A percentile compares a stretch with the other conserved stretches of the same genome.
Conservation (phyloP, 2,797 vertebrate species). For the Falco columbarius region DNA sequence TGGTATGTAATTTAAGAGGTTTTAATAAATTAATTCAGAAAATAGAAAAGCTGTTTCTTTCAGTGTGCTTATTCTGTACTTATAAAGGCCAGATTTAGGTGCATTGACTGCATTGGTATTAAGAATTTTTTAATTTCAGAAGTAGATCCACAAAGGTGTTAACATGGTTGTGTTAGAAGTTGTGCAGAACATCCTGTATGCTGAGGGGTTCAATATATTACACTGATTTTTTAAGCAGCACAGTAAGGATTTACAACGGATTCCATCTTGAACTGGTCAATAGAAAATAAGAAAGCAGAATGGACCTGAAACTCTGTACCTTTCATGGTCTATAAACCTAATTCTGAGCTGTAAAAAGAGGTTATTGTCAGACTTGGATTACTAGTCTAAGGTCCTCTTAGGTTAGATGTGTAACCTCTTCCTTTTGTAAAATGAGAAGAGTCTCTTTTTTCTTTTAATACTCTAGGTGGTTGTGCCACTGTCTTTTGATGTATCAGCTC, state of each 20-base stretch:
- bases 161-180: neutral
- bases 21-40: conserved; percentile 55
- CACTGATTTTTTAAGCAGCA: neutral
- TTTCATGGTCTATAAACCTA: neutral
- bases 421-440: neutral
- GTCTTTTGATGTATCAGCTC: neutral
- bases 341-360: neutral
- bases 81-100: conserved; percentile 44
- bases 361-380: neutral
- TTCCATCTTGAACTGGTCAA: neutral
- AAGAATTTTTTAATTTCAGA: neutral
- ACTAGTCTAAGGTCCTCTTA: neutral
- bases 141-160: neutral
- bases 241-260: neutral
- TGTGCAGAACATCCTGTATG: neutral
- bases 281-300: neutral
- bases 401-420: neutral
- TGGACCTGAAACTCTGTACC: neutral
- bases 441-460: neutral
- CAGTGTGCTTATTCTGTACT: conserved; percentile 32
- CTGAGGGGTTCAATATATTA: neutral
- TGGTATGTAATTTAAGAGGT: neutral
- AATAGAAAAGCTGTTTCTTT: conserved; percentile 29
- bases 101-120: neutral
- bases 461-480: neutral